phyloP scores from a whole-genome alignment of 2,797 vertebrate species.

The Cygnus olor region DNA sequence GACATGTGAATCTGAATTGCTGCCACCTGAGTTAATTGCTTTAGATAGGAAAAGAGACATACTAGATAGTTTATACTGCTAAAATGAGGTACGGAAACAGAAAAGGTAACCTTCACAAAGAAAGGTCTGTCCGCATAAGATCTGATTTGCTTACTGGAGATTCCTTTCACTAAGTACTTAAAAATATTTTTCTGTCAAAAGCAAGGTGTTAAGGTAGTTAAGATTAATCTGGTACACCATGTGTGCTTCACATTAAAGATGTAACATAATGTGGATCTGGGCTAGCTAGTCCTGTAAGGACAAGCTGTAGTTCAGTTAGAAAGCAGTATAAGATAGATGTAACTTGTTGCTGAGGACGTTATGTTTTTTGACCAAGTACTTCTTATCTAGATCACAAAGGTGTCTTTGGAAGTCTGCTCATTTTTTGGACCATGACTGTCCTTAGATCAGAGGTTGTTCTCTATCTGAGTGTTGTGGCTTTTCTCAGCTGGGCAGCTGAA shows the following conservation, averaged over 20 bases:
- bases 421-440: neutral
- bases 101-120: neutral
- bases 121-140: neutral
- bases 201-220: neutral
- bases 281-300: neutral
- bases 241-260: neutral
- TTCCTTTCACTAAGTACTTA: neutral
- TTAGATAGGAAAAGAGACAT: neutral
- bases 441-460: neutral
- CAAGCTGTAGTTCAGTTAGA: neutral
- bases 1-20: neutral
- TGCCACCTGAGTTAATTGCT: neutral
- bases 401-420: neutral
- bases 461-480: too few relatives aligned
- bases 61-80: neutral
- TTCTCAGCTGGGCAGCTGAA: too few relatives aligned
- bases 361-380: neutral
- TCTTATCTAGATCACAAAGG: neutral
- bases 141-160: neutral
- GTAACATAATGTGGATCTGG: neutral
- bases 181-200: neutral
- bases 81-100: neutral
- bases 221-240: neutral
- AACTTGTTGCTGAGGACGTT: neutral
- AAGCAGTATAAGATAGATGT: neutral